phyloP scores from a whole-genome alignment of 2,113 vertebrate species.

The Erythrolamprus reginae region DNA sequence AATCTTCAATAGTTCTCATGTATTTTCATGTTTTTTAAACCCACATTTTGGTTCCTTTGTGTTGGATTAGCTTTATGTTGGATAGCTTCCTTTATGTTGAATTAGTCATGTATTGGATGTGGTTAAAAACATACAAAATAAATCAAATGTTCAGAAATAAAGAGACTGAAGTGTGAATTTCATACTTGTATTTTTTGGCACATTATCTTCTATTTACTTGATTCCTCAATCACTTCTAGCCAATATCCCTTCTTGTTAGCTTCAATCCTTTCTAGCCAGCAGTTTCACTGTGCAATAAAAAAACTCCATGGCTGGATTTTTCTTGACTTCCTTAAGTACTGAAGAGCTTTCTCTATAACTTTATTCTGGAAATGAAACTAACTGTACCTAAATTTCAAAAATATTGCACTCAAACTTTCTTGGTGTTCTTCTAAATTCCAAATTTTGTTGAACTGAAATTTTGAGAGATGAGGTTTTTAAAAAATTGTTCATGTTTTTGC shows the following conservation, averaged over 20 bases:
- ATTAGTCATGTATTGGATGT: background rate
- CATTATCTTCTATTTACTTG: background rate
- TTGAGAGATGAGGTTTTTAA: slow-evolving; percentile 13
- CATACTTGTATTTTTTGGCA: background rate
- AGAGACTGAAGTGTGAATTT: background rate
- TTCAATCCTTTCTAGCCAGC: background rate
- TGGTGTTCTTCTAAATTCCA: background rate
- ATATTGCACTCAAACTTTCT: background rate
- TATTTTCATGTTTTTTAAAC: background rate
- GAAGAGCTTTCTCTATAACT: background rate
- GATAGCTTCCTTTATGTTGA: background rate
- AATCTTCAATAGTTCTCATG: background rate
- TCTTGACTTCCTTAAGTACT: background rate
- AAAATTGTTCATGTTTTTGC: slow-evolving; percentile 42
- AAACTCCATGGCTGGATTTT: background rate
- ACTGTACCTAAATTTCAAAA: background rate
- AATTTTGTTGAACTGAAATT: slow-evolving; percentile 10
- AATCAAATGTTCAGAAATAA: background rate
- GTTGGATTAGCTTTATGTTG: background rate
- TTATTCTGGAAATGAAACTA: background rate
- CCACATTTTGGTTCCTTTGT: background rate
- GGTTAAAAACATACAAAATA: background rate
- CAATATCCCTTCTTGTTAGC: background rate
- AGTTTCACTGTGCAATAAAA: background rate
- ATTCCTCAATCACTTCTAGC: background rate